Percentiles rank a stretch among this genome's conserved stretches.
These are phyloP conservation scores for Noctua comes DNA, from an alignment of 2,888 invertebrate species.

Conservation along the genomic window DNA sequence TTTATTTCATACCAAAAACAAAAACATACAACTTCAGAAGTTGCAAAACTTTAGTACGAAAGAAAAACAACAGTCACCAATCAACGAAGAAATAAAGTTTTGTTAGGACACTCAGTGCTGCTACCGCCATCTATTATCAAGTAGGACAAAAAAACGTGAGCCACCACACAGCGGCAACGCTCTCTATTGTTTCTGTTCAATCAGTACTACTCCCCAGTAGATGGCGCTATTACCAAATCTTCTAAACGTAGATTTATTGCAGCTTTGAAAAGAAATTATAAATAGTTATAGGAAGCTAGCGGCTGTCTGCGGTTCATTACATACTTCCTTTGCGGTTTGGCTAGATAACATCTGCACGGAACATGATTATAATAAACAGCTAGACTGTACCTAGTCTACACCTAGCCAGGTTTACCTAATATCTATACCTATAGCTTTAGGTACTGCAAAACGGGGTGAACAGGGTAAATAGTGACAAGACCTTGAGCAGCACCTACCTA, in stretches of 20 bases:
- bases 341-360: conserved; percentile 25
- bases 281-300: conserved; percentile 19
- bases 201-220: conserved; percentile 57
- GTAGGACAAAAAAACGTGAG: neutral
- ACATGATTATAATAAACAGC: conserved; percentile 18
- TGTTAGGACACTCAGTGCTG: neutral
- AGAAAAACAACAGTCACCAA: conserved; percentile 18
- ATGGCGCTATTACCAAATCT: conserved; percentile 50
- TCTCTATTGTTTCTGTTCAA: fast-evolving
- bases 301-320: conserved; percentile 17
- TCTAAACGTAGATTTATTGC: fast-evolving
- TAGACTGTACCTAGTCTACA: neutral
- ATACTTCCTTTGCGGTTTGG: conserved; percentile 28
- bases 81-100: conserved; percentile 8
- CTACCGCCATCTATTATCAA: conserved; percentile 49
- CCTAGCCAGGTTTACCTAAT: neutral
- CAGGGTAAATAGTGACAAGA: neutral
- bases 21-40: conserved; percentile 25
- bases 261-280: conserved; percentile 8
- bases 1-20: neutral
- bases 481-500: neutral
- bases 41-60: conserved; percentile 23
- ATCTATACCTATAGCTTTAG: neutral
- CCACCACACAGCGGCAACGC: fast-evolving
- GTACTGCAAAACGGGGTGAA: neutral